Base-by-base conservation (phyloP, 2,113 vertebrate genomes). In the Sardina pilchardus region DNA sequence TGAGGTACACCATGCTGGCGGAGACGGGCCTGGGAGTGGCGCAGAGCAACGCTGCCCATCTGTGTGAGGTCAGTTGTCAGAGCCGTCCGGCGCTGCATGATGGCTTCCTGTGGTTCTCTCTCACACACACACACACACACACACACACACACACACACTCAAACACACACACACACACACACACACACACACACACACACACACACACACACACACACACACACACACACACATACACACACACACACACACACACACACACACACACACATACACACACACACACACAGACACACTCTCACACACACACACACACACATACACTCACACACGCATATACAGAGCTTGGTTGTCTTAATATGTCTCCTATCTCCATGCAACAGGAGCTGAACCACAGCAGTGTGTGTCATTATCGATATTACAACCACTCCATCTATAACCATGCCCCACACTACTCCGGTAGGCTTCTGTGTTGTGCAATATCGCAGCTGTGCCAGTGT, bases 1-100 rank as follows among this genome's bases (percentile, higher is more conserved):
- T 98, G 86, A 95, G 96, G 93, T 98, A 97, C 12, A 84, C 96
- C 83, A 90, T 98, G 91, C 95, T 96, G 10, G 97, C 97, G 89
- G 97, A 98, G 95, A 95, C 96, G 19, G 98, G 98, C 83, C 95
- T 97, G 86, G 96, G 96, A 93, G 95, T 97, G 90, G 97, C 98
- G 44, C 98, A 99, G 93, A 96, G 94, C 89, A 99, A 99, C 87
- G 92, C 94, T 71, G 98, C 97, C 6, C 95, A 98, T 91, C 96
- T 99, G 90, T 99, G 97, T 89, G 96, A 97, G 94, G 97, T 78
- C 30, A 78, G 71, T 78, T 34, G 34, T 4, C 2, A 6, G 19
- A 59, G 21, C n/a, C 9, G 8, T 67, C 7, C 1, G n/a, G 14
- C n/a, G 6, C 63, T 67, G n/a, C 14, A 12, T 67, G 59, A 67